Evolutionary conservation across 1,140 invertebrate species (phyloP).

Genomic region (Pseudomyrmex concolor): DNA sequence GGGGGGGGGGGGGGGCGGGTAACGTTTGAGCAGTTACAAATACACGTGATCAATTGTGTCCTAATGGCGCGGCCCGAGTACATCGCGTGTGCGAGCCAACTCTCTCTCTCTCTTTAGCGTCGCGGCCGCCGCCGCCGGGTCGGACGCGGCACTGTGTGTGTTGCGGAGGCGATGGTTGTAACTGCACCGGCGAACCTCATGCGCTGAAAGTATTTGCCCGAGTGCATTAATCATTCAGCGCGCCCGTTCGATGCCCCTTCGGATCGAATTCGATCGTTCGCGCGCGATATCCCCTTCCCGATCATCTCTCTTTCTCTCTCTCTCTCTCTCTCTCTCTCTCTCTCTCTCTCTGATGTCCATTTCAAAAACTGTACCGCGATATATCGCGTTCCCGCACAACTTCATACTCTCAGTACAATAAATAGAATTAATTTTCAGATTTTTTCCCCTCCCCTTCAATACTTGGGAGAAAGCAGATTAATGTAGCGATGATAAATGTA

Average conservation of each 20-base stretch:
- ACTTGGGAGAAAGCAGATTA: not conserved
- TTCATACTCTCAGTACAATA: not conserved
- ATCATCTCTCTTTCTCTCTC: too few species aligned
- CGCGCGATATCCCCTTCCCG: constrained; percentile 13
- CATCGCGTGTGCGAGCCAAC: constrained; percentile 37
- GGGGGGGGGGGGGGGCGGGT: not conserved
- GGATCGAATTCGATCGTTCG: constrained; percentile 34
- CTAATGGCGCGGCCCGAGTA: constrained; percentile 58
- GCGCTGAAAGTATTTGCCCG: constrained; percentile 53
- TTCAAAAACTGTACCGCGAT: not conserved
- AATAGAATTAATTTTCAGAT: constrained; percentile 1
- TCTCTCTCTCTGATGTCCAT: not conserved
- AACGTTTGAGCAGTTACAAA: constrained; percentile 65
- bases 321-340: too few species aligned
- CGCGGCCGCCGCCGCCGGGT: not conserved
- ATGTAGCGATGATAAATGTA: constrained; percentile 1
- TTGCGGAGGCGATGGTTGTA: not conserved
- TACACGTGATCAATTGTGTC: constrained; percentile 61
- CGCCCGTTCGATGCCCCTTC: constrained; percentile 36
- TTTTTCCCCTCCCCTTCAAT: not conserved
- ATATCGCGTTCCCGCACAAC: not conserved
- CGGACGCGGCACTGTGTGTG: not conserved
- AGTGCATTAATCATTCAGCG: constrained; percentile 59
- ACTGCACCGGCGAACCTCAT: constrained; percentile 50
- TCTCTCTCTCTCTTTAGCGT: too few species aligned